A percentile compares a stretch with the other conserved stretches of the same genome.
phyloP scores from a whole-genome alignment of 1,140 invertebrate species.

The Atta colombica region DNA sequence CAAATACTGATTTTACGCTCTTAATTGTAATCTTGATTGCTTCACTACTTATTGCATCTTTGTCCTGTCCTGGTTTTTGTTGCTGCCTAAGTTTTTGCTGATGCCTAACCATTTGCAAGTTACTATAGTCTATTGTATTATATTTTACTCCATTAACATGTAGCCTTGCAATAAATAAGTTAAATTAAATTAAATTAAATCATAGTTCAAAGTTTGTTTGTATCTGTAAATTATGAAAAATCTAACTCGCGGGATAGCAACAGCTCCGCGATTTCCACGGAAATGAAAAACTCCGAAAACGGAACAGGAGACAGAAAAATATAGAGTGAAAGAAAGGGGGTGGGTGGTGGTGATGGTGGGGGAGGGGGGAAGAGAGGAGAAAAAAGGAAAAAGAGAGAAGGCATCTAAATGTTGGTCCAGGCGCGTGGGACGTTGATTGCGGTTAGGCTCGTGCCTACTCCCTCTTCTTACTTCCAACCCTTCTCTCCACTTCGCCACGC shows the following conservation, averaged over 20 bases:
- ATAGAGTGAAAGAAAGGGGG: slow-evolving; percentile 11
- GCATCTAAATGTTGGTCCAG: slow-evolving; percentile 79
- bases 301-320: slow-evolving; percentile 31
- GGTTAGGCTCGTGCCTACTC: slow-evolving; percentile 85
- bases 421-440: slow-evolving; percentile 84
- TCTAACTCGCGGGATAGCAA: background rate
- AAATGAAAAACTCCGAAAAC: slow-evolving; percentile 35
- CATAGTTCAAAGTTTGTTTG: background rate
- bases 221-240: slow-evolving; percentile 6
- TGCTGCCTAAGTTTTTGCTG: no score
- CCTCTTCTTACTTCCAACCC: slow-evolving; percentile 64
- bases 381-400: slow-evolving; percentile 68
- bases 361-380: slow-evolving; percentile 25
- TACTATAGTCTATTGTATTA: no score
- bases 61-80: no score
- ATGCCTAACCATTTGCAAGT: no score
- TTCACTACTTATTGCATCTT: no score
- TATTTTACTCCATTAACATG: no score
- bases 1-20: background rate
- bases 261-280: background rate
- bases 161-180: no score
- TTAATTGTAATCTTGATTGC: background rate
- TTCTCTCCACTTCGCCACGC: slow-evolving; percentile 36
- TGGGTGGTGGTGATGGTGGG: no score
- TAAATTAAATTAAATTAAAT: no score